Evolutionary conservation across 2,797 vertebrate species (phyloP), one percentile per base, ranked within the genome.

Genomic region (Eremophila alpestris): DNA sequence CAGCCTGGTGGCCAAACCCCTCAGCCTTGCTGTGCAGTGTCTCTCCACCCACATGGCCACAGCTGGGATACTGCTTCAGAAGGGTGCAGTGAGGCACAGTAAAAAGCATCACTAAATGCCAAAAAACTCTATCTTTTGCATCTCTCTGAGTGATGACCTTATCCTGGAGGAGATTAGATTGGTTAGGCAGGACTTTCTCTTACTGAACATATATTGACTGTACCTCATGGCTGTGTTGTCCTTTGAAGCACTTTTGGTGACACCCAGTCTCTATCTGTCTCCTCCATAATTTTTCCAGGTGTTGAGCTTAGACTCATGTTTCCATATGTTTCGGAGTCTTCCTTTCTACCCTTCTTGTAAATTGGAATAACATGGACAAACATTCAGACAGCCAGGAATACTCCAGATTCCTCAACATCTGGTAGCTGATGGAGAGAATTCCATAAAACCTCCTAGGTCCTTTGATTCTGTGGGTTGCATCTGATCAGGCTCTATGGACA

Each of bases 11-110:
- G 29, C 22, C n/a, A 43, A n/a, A 32, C 3, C 21, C 10, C 27
- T n/a, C 36, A 24, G 10, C 29, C 8, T 11, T 5, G 5, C 29
- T 2, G 0, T 13, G 7, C n/a, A 49, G 10, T 8, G 6, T 8
- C 12, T 26, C 41, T 69, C 12, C 16, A 49, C 4, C 4, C 14
- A 3, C 12, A 21, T 0, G 2, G 16, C 15, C 27, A 65, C 23
- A 45, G 3, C 48, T 43, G 16, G 6, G 7, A 27, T 16, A 18
- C 32, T 43, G 17, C 13, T 63, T 7, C n/a, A 34, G 32, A 38
- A 30, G 7, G 19, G 7, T 11, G 29, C 17, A 56, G n/a, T 11
- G 9, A 70, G 38, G 12, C 20, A 51, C 38, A 45, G 7, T 18
- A 11, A 21, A 32, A 40, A 40, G 1, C 13, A 77, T 19, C 8